These are phyloP conservation scores for Gasteruption jaculator DNA, from an alignment of 2,888 invertebrate species.

Conservation along the genomic window DNA sequence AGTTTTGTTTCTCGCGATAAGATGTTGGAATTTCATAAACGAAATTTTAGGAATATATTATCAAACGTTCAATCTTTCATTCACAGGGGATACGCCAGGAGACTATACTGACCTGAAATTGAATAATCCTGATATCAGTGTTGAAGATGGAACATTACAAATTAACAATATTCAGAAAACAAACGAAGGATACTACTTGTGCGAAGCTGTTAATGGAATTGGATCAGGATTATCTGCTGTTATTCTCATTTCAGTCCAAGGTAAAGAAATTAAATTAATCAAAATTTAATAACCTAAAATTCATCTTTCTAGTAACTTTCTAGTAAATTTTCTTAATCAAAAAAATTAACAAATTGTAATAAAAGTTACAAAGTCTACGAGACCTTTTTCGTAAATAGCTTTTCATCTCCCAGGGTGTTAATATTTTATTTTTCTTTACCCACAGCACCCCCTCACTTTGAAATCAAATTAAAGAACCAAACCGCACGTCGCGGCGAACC, in stretches of 20 bases:
- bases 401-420: too few relatives aligned
- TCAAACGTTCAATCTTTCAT: slow-evolving; percentile 1
- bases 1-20: slow-evolving; percentile 25
- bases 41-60: neutral
- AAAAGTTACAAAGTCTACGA: too few relatives aligned
- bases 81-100: slow-evolving; percentile 80
- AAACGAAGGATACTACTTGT: slow-evolving; percentile 92
- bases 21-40: neutral
- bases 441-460: slow-evolving; percentile 87
- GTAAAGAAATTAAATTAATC: slow-evolving; percentile 52
- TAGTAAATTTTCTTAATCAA: neutral
- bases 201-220: slow-evolving; percentile 94
- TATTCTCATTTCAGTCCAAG: slow-evolving; percentile 89
- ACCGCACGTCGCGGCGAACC: slow-evolving; percentile 88
- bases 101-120: slow-evolving; percentile 91
- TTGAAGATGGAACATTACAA: slow-evolving; percentile 88
- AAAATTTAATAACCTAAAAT: slow-evolving; percentile 5
- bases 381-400: too few relatives aligned
- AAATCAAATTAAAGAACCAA: slow-evolving; percentile 86
- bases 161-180: slow-evolving; percentile 89
- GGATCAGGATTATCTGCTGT: slow-evolving; percentile 93
- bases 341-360: neutral
- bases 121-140: slow-evolving; percentile 85
- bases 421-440: slow-evolving; percentile 19
- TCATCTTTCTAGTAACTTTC: neutral